phyloP scores from a whole-genome alignment of 2,888 invertebrate species.

The Epicampocera succincta region DNA sequence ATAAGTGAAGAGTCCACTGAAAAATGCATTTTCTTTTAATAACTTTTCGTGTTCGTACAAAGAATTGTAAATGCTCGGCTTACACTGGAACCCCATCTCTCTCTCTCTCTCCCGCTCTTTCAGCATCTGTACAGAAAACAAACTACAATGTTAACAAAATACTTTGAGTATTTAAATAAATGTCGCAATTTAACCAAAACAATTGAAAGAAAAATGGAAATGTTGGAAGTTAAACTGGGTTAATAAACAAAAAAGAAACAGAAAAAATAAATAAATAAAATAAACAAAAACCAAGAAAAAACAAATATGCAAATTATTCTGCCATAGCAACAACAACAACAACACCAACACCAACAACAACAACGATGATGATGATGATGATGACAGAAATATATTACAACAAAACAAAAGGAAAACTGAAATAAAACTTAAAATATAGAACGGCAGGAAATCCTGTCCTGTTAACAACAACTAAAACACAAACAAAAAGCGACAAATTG shows the following conservation, averaged over 20 bases:
- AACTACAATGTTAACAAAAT: neutral
- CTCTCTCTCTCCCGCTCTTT: no score
- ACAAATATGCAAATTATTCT: constrained; percentile 61
- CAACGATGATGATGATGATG: no score
- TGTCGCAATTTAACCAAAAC: constrained; percentile 64
- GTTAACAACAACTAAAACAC: constrained; percentile 33
- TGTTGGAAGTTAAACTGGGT: constrained; percentile 66
- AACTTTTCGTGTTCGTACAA: constrained; percentile 11
- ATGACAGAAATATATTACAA: constrained; percentile 46
- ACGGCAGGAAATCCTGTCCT: constrained; percentile 65
- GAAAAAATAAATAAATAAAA: constrained; percentile 26
- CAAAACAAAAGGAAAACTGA: constrained; percentile 13
- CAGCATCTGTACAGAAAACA: constrained; percentile 1
- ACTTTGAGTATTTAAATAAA: constrained; percentile 44
- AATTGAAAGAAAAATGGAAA: constrained; percentile 53
- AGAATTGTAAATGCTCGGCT: neutral
- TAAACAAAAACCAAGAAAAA: constrained; percentile 25
- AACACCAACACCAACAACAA: constrained; percentile 32
- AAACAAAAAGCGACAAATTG: constrained; percentile 8
- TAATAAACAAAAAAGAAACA: constrained; percentile 28
- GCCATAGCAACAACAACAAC: constrained; percentile 19
- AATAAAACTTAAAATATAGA: constrained; percentile 53
- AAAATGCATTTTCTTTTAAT: neutral
- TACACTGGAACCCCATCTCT: neutral
- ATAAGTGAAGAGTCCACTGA: neutral